Evolutionary conservation across 1,140 invertebrate genomes (phyloP), one percentile per base, ranked within the genome.

Genomic region (Zaprionus nigranus): DNA sequence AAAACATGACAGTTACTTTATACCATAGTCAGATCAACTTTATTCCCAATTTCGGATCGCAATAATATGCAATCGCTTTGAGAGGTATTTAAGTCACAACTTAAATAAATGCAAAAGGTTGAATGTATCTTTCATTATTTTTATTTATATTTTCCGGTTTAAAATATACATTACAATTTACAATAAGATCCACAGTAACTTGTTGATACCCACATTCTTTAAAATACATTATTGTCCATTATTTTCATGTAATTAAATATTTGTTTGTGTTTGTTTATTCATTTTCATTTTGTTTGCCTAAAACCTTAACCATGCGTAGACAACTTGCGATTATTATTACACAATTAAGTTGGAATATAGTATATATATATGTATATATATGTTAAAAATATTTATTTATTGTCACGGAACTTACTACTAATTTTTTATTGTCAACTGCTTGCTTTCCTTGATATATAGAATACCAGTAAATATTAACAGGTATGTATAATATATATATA

Each of bases 241-340:
- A 43, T 17, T 43, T 40, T 43, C 6, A 17, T 17, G 17, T 43
- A 17, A 43, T 43, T 15, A 5, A 46, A 43, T 54, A 38, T 40
- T 15, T n/a, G 7, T 26, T 26, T 26, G 24, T n/a, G 7, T 60
- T 24, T n/a, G 7, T 60, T 11, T 24, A 56, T 64, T 59, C n/a
- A n/a, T 66, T 81, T 70, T 53, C 13, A 24, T 67, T 76, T 53
- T 67, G 57, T 67, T 74, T 17, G 43, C 6, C 6, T 17, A 71
- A 78, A 84, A 78, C 82, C 71, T 57, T 78, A 84, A 84, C 82
- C 82, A 84, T 84, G 82, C 82, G 82, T 84, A 84, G 82, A 85
- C 51, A 81, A 81, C 26, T 79, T 68, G 7, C n/a, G 40, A 43
- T 43, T 43, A 17, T 17, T 43, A 43, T 17, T 43, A 43, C 12